These are phyloP conservation scores for Montipora foliosa DNA, from an alignment of 64 coral and sea anemone genomes.

Conservation along the genomic window DNA sequence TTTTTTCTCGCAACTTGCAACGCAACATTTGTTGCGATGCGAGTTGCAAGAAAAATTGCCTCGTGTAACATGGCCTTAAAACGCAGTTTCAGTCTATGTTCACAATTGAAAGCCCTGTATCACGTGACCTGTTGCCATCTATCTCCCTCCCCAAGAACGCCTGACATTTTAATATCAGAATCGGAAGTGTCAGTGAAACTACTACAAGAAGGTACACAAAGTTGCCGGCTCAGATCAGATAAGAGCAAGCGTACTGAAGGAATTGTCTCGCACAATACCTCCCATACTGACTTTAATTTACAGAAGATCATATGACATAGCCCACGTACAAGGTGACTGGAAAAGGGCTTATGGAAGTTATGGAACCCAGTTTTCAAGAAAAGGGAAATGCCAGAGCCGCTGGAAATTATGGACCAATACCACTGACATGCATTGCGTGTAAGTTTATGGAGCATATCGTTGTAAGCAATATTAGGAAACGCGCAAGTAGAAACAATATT, in stretches of 20 bases:
- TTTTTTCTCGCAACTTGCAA: too few species aligned
- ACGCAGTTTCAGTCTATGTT: too few species aligned
- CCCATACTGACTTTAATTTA: slow-evolving; percentile 42
- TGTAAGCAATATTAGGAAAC: too few species aligned
- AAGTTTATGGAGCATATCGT: too few species aligned
- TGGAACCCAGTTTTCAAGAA: slow-evolving; percentile 63
- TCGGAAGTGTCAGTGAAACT: background rate
- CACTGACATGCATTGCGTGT: too few species aligned
- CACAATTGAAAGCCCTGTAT: too few species aligned
- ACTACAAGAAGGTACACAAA: slow-evolving; percentile 42
- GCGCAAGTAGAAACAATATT: background rate
- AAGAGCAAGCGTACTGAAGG: slow-evolving; percentile 41
- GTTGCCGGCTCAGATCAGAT: slow-evolving; percentile 39
- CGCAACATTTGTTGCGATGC: too few species aligned
- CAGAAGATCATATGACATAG: slow-evolving; percentile 57
- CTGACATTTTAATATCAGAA: slow-evolving; percentile 50
- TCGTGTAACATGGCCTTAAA: too few species aligned
- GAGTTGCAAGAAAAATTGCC: too few species aligned
- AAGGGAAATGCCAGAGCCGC: background rate
- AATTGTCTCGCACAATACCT: slow-evolving; percentile 38
- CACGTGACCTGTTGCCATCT: too few species aligned
- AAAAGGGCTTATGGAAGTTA: slow-evolving; percentile 40
- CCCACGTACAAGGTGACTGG: slow-evolving; percentile 43
- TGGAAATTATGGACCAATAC: too few species aligned
- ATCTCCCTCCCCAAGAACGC: too few species aligned